Base-by-base conservation (phyloP, 2,888 invertebrate species). In the Eurois occulta region DNA sequence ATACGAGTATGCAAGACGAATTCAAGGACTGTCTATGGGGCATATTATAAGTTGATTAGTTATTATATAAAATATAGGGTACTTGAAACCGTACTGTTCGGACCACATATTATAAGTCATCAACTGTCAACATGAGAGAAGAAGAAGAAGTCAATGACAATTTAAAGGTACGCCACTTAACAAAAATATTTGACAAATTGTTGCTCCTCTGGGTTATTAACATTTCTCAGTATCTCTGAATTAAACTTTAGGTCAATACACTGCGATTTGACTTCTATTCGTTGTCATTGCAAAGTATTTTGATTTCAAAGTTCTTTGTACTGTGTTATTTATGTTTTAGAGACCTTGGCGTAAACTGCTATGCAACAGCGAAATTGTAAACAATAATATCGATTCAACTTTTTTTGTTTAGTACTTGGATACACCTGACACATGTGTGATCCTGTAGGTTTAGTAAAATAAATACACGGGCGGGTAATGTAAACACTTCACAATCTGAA, bases 231-330 rank as follows among this genome's bases (percentile, higher is more conserved):
- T 80, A 80, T 83, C 35, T 71, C 38, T 68, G 55, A 71, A 43
- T 28, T 38, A 62, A 79, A 73, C 24, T 38, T 35, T 43, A 38
- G 72, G 72, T 83, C 69, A 78, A 70, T 78, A 84, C 32, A 70
- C 79, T 78, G 35, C 52, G 24, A n/a, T 73, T 55, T 66, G 80
- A 79, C 80, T 70, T 70, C 35, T 78, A 66, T 70, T 69, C 32
- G 52, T 62, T 70, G 84, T 79, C 81, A 79, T 84, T 78, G 84
- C 24, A 78, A 66, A 35, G 35, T 52, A 48, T 65, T 78, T 55
- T 64, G 24, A 28, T 84, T 72, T 48, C 62, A 72, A 69, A 83
- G 84, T 72, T 72, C 65, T 79, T 84, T 78, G 73, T 70, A 70
- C 69, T 28, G 18, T 32, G 46, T 60, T 70, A 77, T 65, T 71